A percentile compares a stretch with the other conserved stretches of the same genome.
phyloP scores from a whole-genome alignment of 2,113 vertebrate genomes.

The Tachuris rubrigastra region DNA sequence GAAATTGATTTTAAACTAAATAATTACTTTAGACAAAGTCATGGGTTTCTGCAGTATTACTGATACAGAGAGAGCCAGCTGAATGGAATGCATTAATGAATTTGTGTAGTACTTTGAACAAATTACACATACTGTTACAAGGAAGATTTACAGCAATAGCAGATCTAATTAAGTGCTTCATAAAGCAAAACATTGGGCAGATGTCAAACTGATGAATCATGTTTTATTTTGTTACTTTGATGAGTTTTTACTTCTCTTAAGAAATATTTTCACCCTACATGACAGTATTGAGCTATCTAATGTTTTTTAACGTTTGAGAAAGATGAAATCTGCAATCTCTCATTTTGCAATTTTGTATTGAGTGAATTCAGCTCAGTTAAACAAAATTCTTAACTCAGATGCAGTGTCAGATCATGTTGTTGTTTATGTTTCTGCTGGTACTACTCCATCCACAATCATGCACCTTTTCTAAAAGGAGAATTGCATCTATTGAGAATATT shows the following conservation, averaged over 20 bases:
- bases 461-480: not conserved
- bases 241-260: not conserved
- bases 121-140: not conserved
- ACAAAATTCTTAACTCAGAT: not conserved
- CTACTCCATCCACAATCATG: not conserved
- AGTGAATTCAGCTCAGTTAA: not conserved
- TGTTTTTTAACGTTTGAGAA: not conserved
- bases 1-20: not conserved
- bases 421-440: not conserved
- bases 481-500: not conserved
- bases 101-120: not conserved
- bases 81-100: not conserved
- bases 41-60: not conserved
- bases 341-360: not conserved
- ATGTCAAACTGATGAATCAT: not conserved
- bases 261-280: not conserved
- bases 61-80: not conserved
- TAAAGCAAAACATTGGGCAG: constrained; percentile 6
- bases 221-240: not conserved
- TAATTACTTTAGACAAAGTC: not conserved
- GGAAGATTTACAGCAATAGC: not conserved
- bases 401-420: not conserved
- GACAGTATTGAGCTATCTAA: not conserved
- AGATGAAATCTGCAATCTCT: not conserved
- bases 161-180: constrained; percentile 5